Conservation (phyloP, 2,113 vertebrate genomes). For the Microtus richardsoni region DNA sequence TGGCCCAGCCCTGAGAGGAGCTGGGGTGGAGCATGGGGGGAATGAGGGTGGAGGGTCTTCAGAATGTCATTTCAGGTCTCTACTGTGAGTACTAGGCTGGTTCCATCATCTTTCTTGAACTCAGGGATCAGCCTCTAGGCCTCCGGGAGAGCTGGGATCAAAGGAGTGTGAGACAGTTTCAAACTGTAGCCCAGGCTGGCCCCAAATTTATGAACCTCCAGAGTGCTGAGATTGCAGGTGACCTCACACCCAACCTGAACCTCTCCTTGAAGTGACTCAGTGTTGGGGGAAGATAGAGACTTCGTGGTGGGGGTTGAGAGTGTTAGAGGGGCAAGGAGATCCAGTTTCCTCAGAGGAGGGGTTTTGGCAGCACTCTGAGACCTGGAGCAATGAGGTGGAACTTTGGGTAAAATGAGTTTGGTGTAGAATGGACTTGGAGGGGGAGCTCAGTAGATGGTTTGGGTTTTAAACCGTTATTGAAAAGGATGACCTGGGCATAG, state of each 20-base stretch:
- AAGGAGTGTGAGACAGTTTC: neutral
- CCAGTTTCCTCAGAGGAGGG: neutral
- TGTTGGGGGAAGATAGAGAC: neutral
- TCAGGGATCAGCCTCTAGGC: neutral
- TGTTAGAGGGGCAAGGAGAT: neutral
- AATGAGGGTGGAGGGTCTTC: neutral
- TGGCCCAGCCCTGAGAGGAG: neutral
- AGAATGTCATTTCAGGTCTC: neutral
- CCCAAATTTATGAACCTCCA: neutral
- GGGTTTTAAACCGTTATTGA: neutral
- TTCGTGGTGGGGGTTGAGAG: neutral
- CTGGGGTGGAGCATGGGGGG: neutral
- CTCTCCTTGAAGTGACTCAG: neutral
- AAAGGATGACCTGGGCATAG: neutral
- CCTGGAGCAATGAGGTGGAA: too few species aligned
- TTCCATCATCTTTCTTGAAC: neutral
- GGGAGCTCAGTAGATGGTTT: neutral
- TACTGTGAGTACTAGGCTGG: neutral
- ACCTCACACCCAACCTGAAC: neutral
- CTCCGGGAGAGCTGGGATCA: neutral
- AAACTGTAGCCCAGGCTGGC: neutral
- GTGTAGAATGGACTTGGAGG: neutral
- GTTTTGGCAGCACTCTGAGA: neutral
- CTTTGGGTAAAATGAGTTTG: neutral
- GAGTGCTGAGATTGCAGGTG: neutral